phyloP scores from a whole-genome alignment of 2,113 vertebrate genomes.

The Anguilla rostrata region DNA sequence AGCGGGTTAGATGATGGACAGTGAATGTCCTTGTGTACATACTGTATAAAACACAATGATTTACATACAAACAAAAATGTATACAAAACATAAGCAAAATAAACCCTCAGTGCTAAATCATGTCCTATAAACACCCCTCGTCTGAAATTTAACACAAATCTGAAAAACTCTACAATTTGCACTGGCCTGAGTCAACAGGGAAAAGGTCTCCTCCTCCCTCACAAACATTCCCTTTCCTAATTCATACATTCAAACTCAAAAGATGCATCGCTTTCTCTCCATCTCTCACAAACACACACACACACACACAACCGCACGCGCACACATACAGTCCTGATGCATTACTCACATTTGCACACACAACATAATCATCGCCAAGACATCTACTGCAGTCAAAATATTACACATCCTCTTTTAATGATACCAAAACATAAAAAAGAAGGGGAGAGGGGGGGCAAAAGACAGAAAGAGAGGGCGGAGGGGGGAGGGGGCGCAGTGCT shows the following conservation, averaged over 20 bases:
- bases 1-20: not conserved
- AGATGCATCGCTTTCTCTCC: not conserved
- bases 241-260: not conserved
- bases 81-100: not conserved
- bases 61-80: not conserved
- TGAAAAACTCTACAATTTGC: not conserved
- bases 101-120: not conserved
- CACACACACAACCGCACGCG: not conserved
- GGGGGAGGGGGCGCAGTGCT: not conserved
- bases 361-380: not conserved
- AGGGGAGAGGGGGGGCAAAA: not conserved
- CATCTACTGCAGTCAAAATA: not conserved
- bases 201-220: not conserved
- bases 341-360: too few species aligned
- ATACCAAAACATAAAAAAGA: not conserved
- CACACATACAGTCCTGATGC: not conserved
- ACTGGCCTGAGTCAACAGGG: conserved; percentile 4
- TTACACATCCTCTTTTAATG: not conserved
- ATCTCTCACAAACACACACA: not conserved
- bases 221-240: not conserved
- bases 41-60: not conserved
- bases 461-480: not conserved
- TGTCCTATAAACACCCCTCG: not conserved
- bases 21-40: not conserved
- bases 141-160: not conserved